These are phyloP conservation scores for Syrphus vitripennis DNA, from an alignment of 2,888 invertebrate genomes.

Conservation along the genomic window DNA sequence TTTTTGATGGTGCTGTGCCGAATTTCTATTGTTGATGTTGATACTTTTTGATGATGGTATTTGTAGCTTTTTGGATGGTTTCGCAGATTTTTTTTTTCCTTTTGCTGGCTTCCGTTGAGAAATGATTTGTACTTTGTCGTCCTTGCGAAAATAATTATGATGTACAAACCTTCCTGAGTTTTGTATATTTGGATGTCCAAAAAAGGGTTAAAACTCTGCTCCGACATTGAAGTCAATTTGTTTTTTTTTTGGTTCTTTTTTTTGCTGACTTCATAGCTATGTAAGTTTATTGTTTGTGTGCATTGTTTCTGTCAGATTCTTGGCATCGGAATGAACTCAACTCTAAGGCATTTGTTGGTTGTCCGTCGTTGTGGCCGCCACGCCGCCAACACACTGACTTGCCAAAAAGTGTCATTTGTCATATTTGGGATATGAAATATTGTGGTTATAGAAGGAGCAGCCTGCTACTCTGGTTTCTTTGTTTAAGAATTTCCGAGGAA, in stretches of 20 bases:
- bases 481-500: not conserved
- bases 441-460: not conserved
- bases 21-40: constrained; percentile 36
- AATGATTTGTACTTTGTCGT: constrained; percentile 61
- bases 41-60: constrained; percentile 34
- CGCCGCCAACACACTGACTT: constrained; percentile 63
- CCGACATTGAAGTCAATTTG: constrained; percentile 61
- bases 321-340: constrained; percentile 56
- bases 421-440: constrained; percentile 60
- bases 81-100: not conserved
- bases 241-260: not conserved
- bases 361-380: constrained; percentile 31
- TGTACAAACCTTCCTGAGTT: constrained; percentile 29
- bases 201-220: constrained; percentile 57
- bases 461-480: not conserved
- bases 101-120: constrained; percentile 45
- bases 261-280: constrained; percentile 33
- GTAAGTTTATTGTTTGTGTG: constrained; percentile 38
- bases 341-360: constrained; percentile 13
- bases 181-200: constrained; percentile 22
- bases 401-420: constrained; percentile 70
- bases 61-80: constrained; percentile 33
- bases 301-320: constrained; percentile 63
- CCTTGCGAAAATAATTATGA: constrained; percentile 66
- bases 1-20: constrained; percentile 3